Base-by-base conservation (phyloP, 1,140 invertebrate species). In the Diplogasteroides magnus region DNA sequence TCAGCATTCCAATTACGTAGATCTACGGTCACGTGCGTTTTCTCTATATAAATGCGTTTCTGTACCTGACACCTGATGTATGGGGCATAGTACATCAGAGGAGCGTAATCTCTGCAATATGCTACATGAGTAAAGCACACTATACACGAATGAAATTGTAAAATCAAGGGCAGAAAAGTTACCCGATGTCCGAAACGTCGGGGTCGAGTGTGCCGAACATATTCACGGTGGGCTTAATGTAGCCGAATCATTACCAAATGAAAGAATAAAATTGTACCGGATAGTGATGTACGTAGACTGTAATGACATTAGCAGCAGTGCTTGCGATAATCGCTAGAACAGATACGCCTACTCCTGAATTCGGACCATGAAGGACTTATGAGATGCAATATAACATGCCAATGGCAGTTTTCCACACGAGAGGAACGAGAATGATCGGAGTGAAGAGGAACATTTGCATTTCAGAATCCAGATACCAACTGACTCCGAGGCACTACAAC, bases 381-480 rank as follows among this genome's bases (percentile, higher is more conserved):
- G 37, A 6, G 37, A 11, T 48, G 19, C 6, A 48, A 48, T 48
- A 48, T 11, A 11, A 48, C 19, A 11, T 48, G 37, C 19, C 69
- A 28, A 71, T 57, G 2, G 28, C n/a, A n/a, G 27, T 28, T n/a
- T 37, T 29, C 25, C 29, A 37, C 19, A 67, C 67, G 29, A 71
- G 25, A 13, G 68, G 48, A 25, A 71, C 71, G 32, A 71, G 32
- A 48, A 71, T 31, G 2, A 71, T 31, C 11, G 69, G 69, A 55
- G 69, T 31, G 64, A 71, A 69, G 55, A 65, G 19, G 58, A 65
- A 72, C 23, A 71, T 71, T 29, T 71, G 69, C 32, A 71, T 31
- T 23, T 71, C 69, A 27, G 69, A 71, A 13, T 68, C 48, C 3
- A 71, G 59, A 69, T 71, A 71, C 69, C 69, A 71, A 28, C 68